phyloP scores from a whole-genome alignment of 2,113 vertebrate genomes.

The Vireo altiloquus region DNA sequence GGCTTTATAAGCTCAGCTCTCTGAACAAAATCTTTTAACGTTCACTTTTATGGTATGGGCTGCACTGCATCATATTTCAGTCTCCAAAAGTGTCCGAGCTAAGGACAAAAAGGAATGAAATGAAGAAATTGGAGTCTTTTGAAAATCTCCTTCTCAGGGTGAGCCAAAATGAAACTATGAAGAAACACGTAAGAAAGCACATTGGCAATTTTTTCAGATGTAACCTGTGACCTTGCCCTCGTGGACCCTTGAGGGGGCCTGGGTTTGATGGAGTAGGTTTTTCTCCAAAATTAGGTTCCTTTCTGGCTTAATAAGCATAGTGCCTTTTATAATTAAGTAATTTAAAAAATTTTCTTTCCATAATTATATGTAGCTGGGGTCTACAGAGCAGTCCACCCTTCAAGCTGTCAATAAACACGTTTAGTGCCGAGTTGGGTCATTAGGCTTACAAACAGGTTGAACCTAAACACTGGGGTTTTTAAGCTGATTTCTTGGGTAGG shows the following conservation, averaged over 20 bases:
- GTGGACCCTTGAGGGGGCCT: not conserved
- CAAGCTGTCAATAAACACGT: not conserved
- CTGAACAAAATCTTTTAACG: not conserved
- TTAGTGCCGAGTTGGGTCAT: not conserved
- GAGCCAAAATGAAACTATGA: not conserved
- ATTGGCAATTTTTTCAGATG: not conserved
- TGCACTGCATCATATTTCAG: not conserved
- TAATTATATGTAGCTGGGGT: not conserved
- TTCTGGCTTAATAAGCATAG: not conserved
- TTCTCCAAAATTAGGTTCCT: not conserved
- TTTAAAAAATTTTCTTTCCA: not conserved
- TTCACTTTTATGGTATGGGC: constrained; percentile 3
- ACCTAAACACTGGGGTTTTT: not conserved
- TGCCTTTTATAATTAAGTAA: not conserved
- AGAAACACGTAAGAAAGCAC: not conserved
- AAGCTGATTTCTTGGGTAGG: constrained; percentile 12
- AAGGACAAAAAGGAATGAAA: constrained; percentile 17
- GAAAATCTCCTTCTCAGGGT: not conserved
- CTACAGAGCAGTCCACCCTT: not conserved
- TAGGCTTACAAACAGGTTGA: constrained; percentile 22
- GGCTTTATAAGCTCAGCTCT: not conserved
- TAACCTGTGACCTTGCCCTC: not conserved
- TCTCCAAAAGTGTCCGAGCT: not conserved
- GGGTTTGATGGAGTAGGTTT: not conserved
- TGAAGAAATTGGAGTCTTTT: constrained; percentile 16